Evolutionary conservation across 2,797 vertebrate genomes (phyloP).

Genomic region (Eupleurogrammus muticus): DNA sequence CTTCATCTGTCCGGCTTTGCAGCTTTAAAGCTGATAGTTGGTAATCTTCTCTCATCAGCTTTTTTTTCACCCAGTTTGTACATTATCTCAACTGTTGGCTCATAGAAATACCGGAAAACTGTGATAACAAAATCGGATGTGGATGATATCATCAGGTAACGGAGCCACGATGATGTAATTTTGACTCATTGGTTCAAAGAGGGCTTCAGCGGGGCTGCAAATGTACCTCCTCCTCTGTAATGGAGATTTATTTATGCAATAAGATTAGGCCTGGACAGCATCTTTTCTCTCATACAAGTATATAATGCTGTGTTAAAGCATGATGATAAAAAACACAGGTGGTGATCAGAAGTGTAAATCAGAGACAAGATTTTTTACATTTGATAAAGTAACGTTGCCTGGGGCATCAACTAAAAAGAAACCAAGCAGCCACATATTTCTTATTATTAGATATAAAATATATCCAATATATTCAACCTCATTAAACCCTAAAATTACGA

Average conservation of each 20-base stretch:
- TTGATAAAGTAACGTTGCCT: no score
- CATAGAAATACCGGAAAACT: conserved; percentile 31
- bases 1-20: neutral
- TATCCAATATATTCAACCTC: no score
- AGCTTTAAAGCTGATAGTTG: conserved; percentile 2
- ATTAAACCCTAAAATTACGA: no score
- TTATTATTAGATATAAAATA: no score
- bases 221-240: neutral
- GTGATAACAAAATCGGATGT: neutral
- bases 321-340: no score
- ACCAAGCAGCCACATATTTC: no score
- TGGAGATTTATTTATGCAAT: neutral
- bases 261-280: neutral
- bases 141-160: conserved; percentile 21
- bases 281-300: no score
- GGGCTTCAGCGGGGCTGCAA: neutral
- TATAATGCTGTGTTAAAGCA: no score
- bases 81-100: conserved; percentile 17
- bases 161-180: conserved; percentile 30
- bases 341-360: no score
- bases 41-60: neutral
- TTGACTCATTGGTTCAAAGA: conserved; percentile 15
- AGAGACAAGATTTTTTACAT: no score
- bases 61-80: neutral
- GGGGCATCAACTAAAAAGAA: no score